phyloP scores from a whole-genome alignment of 2,888 invertebrate genomes.

The Xylophagus ater region DNA sequence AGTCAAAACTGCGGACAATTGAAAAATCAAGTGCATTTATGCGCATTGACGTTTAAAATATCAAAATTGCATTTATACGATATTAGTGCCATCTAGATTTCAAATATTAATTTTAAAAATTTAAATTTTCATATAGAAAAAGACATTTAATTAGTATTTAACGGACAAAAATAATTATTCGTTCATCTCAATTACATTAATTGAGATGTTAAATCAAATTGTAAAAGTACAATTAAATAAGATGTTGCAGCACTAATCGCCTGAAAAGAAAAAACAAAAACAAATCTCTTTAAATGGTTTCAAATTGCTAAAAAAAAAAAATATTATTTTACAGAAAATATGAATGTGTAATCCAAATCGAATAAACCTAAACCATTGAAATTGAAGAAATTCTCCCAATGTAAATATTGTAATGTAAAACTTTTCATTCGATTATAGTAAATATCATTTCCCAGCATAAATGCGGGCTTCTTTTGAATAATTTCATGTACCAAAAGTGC shows the following conservation, averaged over 20 bases:
- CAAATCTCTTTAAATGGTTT: not conserved
- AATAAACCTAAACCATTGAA: constrained; percentile 38
- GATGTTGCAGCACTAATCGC: constrained; percentile 38
- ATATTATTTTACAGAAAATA: constrained; percentile 33
- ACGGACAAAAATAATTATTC: too few species aligned
- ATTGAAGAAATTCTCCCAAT: constrained; percentile 38
- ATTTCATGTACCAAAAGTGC: constrained; percentile 39
- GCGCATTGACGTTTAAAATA: too few species aligned
- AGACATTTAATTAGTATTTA: too few species aligned
- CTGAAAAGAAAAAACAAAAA: constrained; percentile 22
- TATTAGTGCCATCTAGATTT: too few species aligned
- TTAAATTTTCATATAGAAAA: too few species aligned
- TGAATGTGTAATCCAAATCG: constrained; percentile 37
- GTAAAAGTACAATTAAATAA: constrained; percentile 37
- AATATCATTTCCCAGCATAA: constrained; percentile 37
- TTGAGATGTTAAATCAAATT: constrained; percentile 27
- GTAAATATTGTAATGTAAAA: constrained; percentile 37
- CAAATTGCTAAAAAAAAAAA: not conserved
- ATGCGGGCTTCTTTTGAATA: constrained; percentile 38
- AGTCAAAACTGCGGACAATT: too few species aligned
- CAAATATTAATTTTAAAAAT: too few species aligned
- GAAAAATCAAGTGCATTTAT: too few species aligned
- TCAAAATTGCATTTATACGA: too few species aligned
- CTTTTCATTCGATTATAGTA: constrained; percentile 40
- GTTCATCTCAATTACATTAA: constrained; percentile 1